Percentiles rank a stretch among this genome's conserved stretches.
Conservation (phyloP, 2,113 vertebrate species). For the Tetraodon nigroviridis region DNA sequence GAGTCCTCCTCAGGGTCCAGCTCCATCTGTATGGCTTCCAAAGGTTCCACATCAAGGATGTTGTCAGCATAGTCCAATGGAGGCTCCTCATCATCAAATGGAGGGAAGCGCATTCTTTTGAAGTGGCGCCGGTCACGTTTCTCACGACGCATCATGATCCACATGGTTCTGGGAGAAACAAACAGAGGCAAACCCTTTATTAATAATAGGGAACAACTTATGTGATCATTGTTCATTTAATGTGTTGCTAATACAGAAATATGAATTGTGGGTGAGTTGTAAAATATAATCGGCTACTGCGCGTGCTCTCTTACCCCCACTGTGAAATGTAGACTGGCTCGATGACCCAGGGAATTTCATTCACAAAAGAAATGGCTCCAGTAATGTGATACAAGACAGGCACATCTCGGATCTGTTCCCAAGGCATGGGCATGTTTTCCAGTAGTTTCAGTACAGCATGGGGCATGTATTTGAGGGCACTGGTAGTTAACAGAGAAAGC, state of each 20-base stretch:
- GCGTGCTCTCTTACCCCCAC: slow-evolving; percentile 86
- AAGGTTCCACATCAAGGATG: slow-evolving; percentile 94
- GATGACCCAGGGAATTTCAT: slow-evolving; percentile 99
- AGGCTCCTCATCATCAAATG: slow-evolving; percentile 95
- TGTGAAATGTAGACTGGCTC: slow-evolving; percentile 98
- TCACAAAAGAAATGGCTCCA: slow-evolving; percentile 97
- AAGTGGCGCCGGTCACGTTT: slow-evolving; percentile 96
- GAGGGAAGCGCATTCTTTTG: slow-evolving; percentile 97
- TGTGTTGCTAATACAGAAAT: not conserved
- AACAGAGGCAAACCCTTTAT: not conserved
- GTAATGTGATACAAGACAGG: slow-evolving; percentile 97
- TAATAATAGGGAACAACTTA: not conserved
- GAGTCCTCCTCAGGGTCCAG: slow-evolving; percentile 91
- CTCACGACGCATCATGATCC: slow-evolving; percentile 99
- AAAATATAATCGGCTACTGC: not conserved
- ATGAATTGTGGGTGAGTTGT: too few relatives aligned
- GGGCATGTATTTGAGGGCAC: slow-evolving; percentile 98
- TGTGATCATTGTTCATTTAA: not conserved
- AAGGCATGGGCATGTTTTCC: slow-evolving; percentile 99
- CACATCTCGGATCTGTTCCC: slow-evolving; percentile 97
- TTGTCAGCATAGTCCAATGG: slow-evolving; percentile 98
- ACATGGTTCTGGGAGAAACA: slow-evolving; percentile 83
- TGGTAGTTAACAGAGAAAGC: slow-evolving; percentile 41
- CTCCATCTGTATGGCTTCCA: slow-evolving; percentile 97
- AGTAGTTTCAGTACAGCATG: slow-evolving; percentile 96